Evolutionary conservation across 2,888 invertebrate species (phyloP).

Genomic region (Drosophila nigricruria): DNA sequence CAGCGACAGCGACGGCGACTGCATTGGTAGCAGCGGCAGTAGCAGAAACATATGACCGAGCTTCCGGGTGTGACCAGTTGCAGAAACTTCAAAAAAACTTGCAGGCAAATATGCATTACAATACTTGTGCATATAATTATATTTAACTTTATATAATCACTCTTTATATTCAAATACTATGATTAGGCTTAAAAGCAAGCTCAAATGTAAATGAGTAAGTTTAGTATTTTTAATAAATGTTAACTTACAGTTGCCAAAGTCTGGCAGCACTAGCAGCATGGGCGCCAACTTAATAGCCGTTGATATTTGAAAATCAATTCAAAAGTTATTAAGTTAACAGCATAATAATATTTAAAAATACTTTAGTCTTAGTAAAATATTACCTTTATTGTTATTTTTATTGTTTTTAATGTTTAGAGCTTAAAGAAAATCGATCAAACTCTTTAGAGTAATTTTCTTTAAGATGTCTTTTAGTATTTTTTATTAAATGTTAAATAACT

Average conservation of each 20-base stretch:
- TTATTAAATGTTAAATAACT: background rate
- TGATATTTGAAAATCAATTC: slow-evolving; percentile 28
- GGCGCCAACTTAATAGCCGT: background rate
- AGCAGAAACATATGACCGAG: slow-evolving; percentile 38
- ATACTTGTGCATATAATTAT: background rate
- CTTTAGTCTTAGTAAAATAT: background rate
- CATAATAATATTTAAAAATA: background rate
- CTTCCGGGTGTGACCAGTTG: slow-evolving; percentile 32
- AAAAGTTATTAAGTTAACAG: background rate
- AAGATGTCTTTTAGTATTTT: background rate
- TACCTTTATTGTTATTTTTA: no score
- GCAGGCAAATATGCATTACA: background rate
- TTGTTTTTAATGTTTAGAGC: no score
- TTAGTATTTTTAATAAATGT: slow-evolving; percentile 1
- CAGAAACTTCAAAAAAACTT: background rate
- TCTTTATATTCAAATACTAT: background rate
- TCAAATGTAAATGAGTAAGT: background rate
- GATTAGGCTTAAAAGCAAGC: no score
- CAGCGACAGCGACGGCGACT: slow-evolving; percentile 20
- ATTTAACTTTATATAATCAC: background rate
- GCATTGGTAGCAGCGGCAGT: slow-evolving; percentile 7
- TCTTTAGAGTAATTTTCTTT: background rate
- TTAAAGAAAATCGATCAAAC: background rate
- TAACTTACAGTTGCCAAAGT: background rate
- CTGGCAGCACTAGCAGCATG: slow-evolving; percentile 32